Percentiles rank a stretch among this genome's conserved stretches.
Evolutionary conservation across 23 tunicate species (phyloP).

Genomic region (Styela clava): DNA sequence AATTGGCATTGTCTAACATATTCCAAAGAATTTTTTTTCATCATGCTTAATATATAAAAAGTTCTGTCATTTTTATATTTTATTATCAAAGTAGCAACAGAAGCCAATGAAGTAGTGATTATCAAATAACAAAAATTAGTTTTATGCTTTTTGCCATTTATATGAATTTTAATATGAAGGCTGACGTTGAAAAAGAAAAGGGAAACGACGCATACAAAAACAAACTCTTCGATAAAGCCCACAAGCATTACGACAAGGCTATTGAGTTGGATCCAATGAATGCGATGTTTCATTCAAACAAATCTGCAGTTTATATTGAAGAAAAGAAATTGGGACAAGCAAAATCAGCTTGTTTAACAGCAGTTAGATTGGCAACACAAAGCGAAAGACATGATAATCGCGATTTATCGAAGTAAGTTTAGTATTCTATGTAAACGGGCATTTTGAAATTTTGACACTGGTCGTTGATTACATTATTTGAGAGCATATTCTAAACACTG

Average conservation of each 20-base stretch:
- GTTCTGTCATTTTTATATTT: too few species aligned
- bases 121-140: too few species aligned
- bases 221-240: not conserved
- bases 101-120: too few species aligned
- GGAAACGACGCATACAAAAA: slow-evolving; percentile 26
- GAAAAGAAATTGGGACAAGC: not conserved
- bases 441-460: too few species aligned
- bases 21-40: too few species aligned
- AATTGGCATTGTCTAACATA: too few species aligned
- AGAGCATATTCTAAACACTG: too few species aligned
- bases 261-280: slow-evolving; percentile 3
- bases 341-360: not conserved
- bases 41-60: too few species aligned
- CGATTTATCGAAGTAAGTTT: slow-evolving; percentile 9
- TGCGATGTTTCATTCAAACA: not conserved
- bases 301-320: slow-evolving; percentile 8
- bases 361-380: not conserved
- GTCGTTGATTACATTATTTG: too few species aligned
- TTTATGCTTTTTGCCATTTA: too few species aligned
- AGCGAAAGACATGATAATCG: not conserved
- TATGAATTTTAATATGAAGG: not conserved
- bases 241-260: slow-evolving; percentile 1
- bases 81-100: too few species aligned
- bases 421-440: not conserved
- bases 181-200: slow-evolving; percentile 5